phyloP scores from a whole-genome alignment of 2,797 vertebrate species.

The Chelon labrosus region DNA sequence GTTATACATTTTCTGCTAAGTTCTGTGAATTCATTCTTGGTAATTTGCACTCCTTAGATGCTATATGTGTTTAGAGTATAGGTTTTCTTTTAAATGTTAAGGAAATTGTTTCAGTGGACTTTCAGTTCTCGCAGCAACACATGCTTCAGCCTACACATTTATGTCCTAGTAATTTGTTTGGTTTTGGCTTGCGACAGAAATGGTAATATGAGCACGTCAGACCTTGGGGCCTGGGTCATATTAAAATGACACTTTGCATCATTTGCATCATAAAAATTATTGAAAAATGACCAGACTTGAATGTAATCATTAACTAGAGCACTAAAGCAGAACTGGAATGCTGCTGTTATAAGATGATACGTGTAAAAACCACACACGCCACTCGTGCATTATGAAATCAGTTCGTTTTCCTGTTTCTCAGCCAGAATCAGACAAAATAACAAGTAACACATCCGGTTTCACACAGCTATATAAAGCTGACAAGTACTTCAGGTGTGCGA shows the following conservation, averaged over 20 bases:
- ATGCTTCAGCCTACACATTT: background rate
- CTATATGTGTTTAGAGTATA: too few relatives aligned
- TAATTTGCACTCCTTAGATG: too few relatives aligned
- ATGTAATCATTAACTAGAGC: background rate
- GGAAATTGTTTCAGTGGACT: background rate
- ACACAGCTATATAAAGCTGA: constrained; percentile 37
- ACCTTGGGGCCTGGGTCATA: too few relatives aligned
- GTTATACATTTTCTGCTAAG: background rate
- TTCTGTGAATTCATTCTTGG: background rate
- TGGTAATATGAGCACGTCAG: background rate
- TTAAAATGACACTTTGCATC: background rate
- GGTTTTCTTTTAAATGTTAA: too few relatives aligned
- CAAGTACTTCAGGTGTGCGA: constrained; percentile 37
- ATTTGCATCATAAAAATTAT: background rate
- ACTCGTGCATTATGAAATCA: background rate
- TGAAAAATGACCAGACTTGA: background rate
- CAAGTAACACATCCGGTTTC: constrained; percentile 54
- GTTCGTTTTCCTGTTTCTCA: background rate
- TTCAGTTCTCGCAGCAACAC: background rate
- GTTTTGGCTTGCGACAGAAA: background rate
- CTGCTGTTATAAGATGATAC: background rate
- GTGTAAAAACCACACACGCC: background rate
- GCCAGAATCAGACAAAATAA: constrained; percentile 33
- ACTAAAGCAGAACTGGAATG: background rate
- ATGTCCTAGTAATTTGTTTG: background rate